A percentile compares a stretch with the other conserved stretches of the same genome.
phyloP scores from a whole-genome alignment of 2,888 invertebrate species.

The Ichneumon xanthorius region DNA sequence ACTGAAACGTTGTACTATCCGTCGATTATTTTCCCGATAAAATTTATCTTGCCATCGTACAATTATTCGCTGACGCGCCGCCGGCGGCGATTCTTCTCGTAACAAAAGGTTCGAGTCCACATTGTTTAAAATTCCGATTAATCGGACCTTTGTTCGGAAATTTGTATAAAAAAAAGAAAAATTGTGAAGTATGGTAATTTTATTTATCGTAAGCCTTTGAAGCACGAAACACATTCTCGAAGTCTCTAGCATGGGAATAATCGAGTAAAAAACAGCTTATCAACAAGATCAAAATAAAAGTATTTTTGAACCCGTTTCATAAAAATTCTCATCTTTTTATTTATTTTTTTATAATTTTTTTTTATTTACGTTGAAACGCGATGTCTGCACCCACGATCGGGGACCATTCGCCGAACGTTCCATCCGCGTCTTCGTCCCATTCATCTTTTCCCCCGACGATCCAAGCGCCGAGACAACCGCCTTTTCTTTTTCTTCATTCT shows the following conservation, averaged over 20 bases:
- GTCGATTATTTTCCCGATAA: slow-evolving; percentile 1
- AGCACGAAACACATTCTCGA: background rate
- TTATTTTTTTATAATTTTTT: background rate
- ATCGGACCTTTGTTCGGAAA: background rate
- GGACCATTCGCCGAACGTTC: background rate
- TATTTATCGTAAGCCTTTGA: background rate
- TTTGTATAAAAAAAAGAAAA: background rate
- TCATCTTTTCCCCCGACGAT: slow-evolving; percentile 54
- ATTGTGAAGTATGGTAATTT: background rate
- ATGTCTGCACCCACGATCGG: background rate
- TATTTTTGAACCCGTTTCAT: too few species aligned
- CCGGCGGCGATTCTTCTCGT: background rate
- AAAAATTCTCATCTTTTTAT: background rate
- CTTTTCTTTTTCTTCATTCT: slow-evolving; percentile 23
- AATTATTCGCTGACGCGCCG: background rate
- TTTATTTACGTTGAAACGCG: slow-evolving; percentile 9
- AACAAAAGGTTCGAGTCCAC: background rate
- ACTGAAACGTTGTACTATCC: background rate
- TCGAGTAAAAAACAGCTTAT: background rate
- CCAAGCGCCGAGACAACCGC: slow-evolving; percentile 1
- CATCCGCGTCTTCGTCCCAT: slow-evolving; percentile 23
- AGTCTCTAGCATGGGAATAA: background rate
- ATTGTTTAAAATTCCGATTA: background rate
- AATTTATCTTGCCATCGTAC: slow-evolving; percentile 1
- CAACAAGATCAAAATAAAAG: background rate